These are phyloP conservation scores for Fistularia commersonii DNA, from an alignment of 2,797 vertebrate species.

Conservation along the genomic window DNA sequence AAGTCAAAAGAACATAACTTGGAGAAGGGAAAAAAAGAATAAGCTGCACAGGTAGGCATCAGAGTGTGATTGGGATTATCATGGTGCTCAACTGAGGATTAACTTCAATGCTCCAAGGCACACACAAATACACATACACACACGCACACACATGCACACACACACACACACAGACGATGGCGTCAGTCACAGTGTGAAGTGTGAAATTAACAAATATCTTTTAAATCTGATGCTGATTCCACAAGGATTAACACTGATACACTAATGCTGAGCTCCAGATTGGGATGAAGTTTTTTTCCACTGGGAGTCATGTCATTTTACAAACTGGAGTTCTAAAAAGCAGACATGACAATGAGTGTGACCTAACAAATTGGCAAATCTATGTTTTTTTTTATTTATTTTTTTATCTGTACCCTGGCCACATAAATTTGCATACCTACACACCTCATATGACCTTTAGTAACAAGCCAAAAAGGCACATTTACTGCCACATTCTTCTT, in stretches of 20 bases:
- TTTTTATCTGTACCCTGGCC: too few species aligned
- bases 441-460: too few species aligned
- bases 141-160: slow-evolving; percentile 17
- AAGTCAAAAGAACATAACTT: slow-evolving; percentile 17
- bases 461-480: too few species aligned
- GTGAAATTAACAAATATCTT: slow-evolving; percentile 58
- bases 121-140: too few species aligned
- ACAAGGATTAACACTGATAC: slow-evolving; percentile 22
- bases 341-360: slow-evolving; percentile 10
- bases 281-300: slow-evolving; percentile 22
- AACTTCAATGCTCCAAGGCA: slow-evolving; percentile 31
- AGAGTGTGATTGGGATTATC: slow-evolving; percentile 67
- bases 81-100: slow-evolving; percentile 55
- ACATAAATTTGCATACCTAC: too few species aligned
- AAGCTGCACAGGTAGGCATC: slow-evolving; percentile 43
- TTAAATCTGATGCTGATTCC: slow-evolving; percentile 50
- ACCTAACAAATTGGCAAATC: not conserved
- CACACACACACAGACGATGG: slow-evolving; percentile 38
- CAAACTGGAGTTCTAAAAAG: slow-evolving; percentile 5
- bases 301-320: slow-evolving; percentile 14
- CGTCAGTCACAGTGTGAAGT: slow-evolving; percentile 60
- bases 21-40: slow-evolving; percentile 22
- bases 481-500: too few species aligned
- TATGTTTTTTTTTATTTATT: too few species aligned
- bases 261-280: slow-evolving; percentile 14